Conservation (phyloP, 2,888 invertebrate species). For the Rhingia rostrata region DNA sequence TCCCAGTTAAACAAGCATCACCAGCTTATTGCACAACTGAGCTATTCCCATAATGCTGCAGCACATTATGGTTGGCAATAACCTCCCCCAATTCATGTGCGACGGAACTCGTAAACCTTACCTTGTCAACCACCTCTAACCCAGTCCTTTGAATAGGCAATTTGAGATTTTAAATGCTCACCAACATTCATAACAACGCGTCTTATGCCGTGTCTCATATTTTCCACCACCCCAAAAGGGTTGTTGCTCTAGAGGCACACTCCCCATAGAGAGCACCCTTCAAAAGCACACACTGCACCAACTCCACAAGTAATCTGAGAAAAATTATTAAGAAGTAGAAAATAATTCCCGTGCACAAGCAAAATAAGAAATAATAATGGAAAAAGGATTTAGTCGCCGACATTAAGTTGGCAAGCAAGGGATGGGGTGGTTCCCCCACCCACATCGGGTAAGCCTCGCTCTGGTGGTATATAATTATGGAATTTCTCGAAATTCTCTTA, state of each 20-base stretch:
- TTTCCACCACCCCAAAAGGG: slow-evolving; percentile 41
- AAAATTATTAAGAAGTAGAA: slow-evolving; percentile 71
- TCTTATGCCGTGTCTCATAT: slow-evolving; percentile 58
- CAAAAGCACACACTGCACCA: slow-evolving; percentile 40
- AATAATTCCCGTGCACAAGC: slow-evolving; percentile 58
- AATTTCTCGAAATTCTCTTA: slow-evolving; percentile 64
- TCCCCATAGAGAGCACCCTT: slow-evolving; percentile 19
- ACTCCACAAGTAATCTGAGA: slow-evolving; percentile 67
- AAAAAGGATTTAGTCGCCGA: slow-evolving; percentile 82
- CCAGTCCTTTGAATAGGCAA: slow-evolving; percentile 45
- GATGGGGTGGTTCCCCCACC: slow-evolving; percentile 2
- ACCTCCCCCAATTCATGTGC: slow-evolving; percentile 13
- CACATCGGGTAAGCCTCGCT: neutral
- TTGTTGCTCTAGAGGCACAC: slow-evolving; percentile 21
- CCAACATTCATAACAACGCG: slow-evolving; percentile 55
- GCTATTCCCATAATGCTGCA: slow-evolving; percentile 55
- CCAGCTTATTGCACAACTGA: slow-evolving; percentile 50
- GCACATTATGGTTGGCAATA: slow-evolving; percentile 37
- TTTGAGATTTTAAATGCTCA: slow-evolving; percentile 40
- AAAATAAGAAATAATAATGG: slow-evolving; percentile 81
- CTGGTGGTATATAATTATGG: slow-evolving; percentile 55
- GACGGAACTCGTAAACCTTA: slow-evolving; percentile 1
- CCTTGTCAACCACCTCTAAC: slow-evolving; percentile 20
- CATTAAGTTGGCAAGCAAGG: slow-evolving; percentile 67
- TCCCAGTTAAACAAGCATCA: slow-evolving; percentile 17